phyloP scores from a whole-genome alignment of 2,888 invertebrate genomes.

The Drosophila trichaetosa region DNA sequence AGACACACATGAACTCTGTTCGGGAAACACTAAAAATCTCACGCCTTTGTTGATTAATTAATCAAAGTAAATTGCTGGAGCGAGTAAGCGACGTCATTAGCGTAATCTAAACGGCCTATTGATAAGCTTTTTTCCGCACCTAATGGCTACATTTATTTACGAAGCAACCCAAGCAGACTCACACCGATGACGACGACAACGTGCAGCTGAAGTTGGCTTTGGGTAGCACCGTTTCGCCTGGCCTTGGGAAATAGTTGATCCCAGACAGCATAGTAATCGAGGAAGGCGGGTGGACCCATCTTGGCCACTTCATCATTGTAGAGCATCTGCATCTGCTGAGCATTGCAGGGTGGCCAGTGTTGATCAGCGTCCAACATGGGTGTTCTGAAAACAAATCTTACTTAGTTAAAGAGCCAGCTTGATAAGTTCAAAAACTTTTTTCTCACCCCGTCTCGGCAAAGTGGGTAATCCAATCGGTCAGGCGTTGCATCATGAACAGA shows the following conservation, averaged over 20 bases:
- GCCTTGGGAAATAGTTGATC: constrained; percentile 69
- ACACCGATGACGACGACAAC: constrained; percentile 23
- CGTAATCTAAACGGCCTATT: constrained; percentile 80
- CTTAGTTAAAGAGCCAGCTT: too few species aligned
- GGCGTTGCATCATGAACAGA: constrained; percentile 83
- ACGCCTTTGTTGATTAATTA: constrained; percentile 81
- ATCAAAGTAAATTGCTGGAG: constrained; percentile 77
- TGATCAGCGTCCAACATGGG: constrained; percentile 3
- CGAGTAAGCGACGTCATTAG: constrained; percentile 68
- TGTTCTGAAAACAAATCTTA: constrained; percentile 11
- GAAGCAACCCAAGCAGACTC: constrained; percentile 28
- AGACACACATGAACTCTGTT: constrained; percentile 12
- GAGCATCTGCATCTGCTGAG: constrained; percentile 30
- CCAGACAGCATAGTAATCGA: constrained; percentile 68
- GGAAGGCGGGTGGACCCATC: constrained; percentile 49
- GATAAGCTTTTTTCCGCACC: constrained; percentile 77
- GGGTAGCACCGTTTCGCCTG: background rate
- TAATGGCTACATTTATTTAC: constrained; percentile 77
- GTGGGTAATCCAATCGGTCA: constrained; percentile 83
- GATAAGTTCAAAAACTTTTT: too few species aligned
- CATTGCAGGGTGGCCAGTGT: constrained; percentile 65
- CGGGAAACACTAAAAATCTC: constrained; percentile 61
- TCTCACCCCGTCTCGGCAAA: constrained; percentile 83
- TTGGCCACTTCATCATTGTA: constrained; percentile 56
- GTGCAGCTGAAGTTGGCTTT: constrained; percentile 8